These are phyloP conservation scores for Theristicus caerulescens DNA, from an alignment of 2,113 vertebrate genomes.

Conservation along the genomic window DNA sequence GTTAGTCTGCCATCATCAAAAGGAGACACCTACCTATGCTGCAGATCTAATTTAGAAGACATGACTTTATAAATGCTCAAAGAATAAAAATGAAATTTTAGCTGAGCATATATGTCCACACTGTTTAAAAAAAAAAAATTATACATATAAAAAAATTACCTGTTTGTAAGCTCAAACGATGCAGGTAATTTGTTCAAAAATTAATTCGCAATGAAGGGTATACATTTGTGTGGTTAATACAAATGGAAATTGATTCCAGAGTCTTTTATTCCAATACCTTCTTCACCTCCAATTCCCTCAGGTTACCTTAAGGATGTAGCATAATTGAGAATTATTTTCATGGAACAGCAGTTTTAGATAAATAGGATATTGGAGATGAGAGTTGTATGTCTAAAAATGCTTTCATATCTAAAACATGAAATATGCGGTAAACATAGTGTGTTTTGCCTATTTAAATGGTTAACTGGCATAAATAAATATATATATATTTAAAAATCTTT, in stretches of 20 bases:
- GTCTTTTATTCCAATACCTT: not conserved
- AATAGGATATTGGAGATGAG: not conserved
- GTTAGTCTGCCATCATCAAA: not conserved
- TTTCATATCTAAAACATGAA: not conserved
- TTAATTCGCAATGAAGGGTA: not conserved
- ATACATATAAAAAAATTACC: not conserved
- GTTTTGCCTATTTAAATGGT: not conserved
- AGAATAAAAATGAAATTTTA: not conserved
- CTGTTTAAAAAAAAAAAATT: not conserved
- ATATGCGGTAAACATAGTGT: not conserved
- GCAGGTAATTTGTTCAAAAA: not conserved
- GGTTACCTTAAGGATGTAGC: not conserved
- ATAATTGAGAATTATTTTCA: not conserved
- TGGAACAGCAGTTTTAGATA: not conserved
- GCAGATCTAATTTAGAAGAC: not conserved
- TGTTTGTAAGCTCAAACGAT: not conserved
- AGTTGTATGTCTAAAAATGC: not conserved
- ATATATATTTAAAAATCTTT: not conserved
- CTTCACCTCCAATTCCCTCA: not conserved
- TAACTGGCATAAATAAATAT: not conserved
- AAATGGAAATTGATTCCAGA: not conserved
- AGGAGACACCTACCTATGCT: not conserved
- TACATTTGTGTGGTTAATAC: not conserved
- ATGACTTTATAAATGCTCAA: not conserved
- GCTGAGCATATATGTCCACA: not conserved